A percentile compares a stretch with the other conserved stretches of the same genome.
These are phyloP conservation scores for Paramormyrops hopkinsi DNA, from an alignment of 2,797 vertebrate species.

Conservation along the genomic window DNA sequence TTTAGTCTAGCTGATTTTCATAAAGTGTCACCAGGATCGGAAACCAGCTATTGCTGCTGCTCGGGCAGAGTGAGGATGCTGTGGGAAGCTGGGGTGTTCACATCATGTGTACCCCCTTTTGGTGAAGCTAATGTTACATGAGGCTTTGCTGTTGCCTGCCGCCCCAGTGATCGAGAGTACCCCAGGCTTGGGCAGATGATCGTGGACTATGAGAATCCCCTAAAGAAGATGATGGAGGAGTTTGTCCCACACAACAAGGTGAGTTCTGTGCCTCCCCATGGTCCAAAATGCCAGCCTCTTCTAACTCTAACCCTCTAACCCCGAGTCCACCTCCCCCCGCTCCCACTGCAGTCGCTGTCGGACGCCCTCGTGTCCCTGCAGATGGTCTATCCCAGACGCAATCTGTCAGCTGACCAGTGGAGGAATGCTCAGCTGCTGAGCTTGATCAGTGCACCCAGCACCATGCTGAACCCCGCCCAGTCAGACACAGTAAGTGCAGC, in stretches of 20 bases:
- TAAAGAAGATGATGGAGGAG: constrained; percentile 99
- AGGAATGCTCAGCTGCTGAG: constrained; percentile 94
- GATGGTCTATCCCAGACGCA: constrained; percentile 95
- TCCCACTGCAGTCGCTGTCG: constrained; percentile 76
- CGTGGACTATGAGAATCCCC: constrained; percentile 95
- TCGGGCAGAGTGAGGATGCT: not conserved
- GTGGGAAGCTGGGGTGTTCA: not conserved
- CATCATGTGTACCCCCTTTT: not conserved
- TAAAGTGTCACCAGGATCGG: not conserved
- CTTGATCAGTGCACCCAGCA: constrained; percentile 93
- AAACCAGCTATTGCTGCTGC: not conserved
- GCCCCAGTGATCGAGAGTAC: constrained; percentile 85
- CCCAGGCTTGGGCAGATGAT: constrained; percentile 97
- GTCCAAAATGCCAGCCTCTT: not conserved
- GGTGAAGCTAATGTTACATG: constrained; percentile 1
- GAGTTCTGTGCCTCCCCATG: constrained; percentile 18
- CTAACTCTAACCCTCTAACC: not conserved
- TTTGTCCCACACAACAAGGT: constrained; percentile 98
- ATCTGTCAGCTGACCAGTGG: constrained; percentile 97
- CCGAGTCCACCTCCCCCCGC: not conserved
- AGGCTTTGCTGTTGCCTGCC: not conserved
- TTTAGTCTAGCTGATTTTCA: not conserved
- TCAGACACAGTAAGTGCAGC: constrained; percentile 80
- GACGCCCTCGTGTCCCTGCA: constrained; percentile 93
- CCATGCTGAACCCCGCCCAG: constrained; percentile 98